A percentile compares a stretch with the other conserved stretches of the same genome.
These are phyloP conservation scores for Chaetura pelagica DNA, from an alignment of 2,113 vertebrate species.

Conservation along the genomic window DNA sequence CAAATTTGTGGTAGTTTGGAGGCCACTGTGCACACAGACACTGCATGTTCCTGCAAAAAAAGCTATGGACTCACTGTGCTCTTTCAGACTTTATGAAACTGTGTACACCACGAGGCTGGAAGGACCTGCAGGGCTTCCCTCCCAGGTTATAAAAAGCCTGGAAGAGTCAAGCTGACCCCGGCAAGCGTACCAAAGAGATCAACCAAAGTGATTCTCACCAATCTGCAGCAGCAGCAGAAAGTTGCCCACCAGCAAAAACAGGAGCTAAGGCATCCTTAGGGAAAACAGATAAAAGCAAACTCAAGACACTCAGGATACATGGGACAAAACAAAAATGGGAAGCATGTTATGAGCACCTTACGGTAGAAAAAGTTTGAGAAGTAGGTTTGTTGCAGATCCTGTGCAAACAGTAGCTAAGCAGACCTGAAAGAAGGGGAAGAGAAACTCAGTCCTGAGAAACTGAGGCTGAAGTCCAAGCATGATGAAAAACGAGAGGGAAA, in stretches of 20 bases:
- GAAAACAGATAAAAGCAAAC: neutral
- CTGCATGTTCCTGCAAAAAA: neutral
- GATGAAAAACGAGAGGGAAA: neutral
- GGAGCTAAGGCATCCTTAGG: neutral
- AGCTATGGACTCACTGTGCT: neutral
- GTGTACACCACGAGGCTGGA: rapidly evolving
- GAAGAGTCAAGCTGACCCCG: neutral
- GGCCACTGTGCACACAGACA: neutral
- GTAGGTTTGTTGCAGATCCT: neutral
- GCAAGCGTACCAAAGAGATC: neutral
- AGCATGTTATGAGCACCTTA: neutral
- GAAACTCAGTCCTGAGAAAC: neutral
- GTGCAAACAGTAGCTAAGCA: neutral
- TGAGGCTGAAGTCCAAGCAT: neutral
- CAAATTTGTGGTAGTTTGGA: neutral
- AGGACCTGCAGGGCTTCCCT: neutral
- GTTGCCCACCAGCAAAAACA: neutral
- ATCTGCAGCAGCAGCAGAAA: neutral
- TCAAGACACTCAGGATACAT: neutral
- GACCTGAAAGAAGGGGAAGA: neutral
- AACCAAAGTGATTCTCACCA: neutral
- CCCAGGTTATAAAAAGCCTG: neutral
- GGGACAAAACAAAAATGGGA: neutral
- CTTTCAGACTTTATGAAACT: neutral
- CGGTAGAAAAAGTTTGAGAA: neutral